phyloP scores from a whole-genome alignment of 1,140 invertebrate species.

The Calephelis virginiensis region DNA sequence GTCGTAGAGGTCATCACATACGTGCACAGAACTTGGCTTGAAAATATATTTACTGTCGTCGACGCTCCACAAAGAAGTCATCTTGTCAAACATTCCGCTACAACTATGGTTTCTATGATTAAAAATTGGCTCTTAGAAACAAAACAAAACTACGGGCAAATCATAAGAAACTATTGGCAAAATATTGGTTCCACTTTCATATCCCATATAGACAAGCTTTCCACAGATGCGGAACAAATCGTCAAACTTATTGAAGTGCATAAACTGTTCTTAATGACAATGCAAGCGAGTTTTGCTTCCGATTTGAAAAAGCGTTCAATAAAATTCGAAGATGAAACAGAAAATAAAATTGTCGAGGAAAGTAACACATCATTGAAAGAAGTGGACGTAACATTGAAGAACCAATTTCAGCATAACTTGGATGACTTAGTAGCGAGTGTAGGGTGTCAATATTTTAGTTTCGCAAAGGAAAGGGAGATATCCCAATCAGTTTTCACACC shows the following conservation, averaged over 20 bases:
- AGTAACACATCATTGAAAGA: background rate
- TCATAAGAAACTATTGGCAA: conserved; percentile 55
- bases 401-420: conserved; percentile 40
- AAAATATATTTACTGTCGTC: conserved; percentile 27
- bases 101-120: conserved; percentile 38
- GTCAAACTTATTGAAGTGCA: conserved; percentile 37
- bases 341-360: background rate
- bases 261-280: conserved; percentile 39
- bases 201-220: conserved; percentile 39
- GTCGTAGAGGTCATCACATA: conserved; percentile 35
- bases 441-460: conserved; percentile 40
- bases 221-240: conserved; percentile 30
- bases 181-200: conserved; percentile 44
- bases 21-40: conserved; percentile 50
- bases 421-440: conserved; percentile 31
- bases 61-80: conserved; percentile 27
- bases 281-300: conserved; percentile 37
- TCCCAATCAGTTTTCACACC: conserved; percentile 28
- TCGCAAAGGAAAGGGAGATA: conserved; percentile 32
- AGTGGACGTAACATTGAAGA: conserved; percentile 18
- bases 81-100: conserved; percentile 41
- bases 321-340: conserved; percentile 38
- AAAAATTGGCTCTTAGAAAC: conserved; percentile 52
- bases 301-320: conserved; percentile 41
- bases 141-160: conserved; percentile 44